phyloP scores from a whole-genome alignment of 2,797 vertebrate species.

The Euthynnus affinis region DNA sequence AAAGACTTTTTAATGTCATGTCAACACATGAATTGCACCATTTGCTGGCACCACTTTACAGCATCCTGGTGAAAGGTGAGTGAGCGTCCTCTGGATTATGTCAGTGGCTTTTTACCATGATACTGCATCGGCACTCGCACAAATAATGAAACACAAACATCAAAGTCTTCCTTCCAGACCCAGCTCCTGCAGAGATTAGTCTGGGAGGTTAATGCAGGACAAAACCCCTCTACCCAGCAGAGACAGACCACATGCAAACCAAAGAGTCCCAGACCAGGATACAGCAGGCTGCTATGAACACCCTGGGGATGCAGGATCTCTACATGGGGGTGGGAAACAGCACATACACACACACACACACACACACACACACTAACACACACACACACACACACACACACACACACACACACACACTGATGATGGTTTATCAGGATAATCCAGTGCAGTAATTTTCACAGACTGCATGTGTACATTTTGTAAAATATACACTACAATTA shows the following conservation, averaged over 20 bases:
- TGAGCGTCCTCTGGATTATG: constrained; percentile 5
- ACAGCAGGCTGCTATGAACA: background rate
- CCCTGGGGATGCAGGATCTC: constrained; percentile 12
- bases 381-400: too few species aligned
- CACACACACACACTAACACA: background rate
- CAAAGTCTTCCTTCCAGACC: constrained; percentile 5
- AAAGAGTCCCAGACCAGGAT: constrained; percentile 15
- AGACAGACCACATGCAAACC: constrained; percentile 2
- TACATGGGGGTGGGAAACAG: constrained; percentile 16
- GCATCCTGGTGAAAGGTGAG: constrained; percentile 3
- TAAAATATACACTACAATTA: too few species aligned
- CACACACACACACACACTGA: too few species aligned
- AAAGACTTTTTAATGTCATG: constrained; percentile 16
- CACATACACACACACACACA: background rate
- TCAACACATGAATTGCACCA: constrained; percentile 22
- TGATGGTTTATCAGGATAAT: too few species aligned
- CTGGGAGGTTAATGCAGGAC: constrained; percentile 28
- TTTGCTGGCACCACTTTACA: constrained; percentile 20
- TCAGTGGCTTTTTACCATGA: constrained; percentile 17
- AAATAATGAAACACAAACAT: constrained; percentile 34
- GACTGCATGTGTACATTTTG: too few species aligned
- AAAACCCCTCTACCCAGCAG: constrained; percentile 14
- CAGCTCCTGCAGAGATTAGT: constrained; percentile 13
- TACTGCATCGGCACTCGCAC: constrained; percentile 3
- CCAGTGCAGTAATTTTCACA: too few species aligned